Evolutionary conservation across 1,140 invertebrate species (phyloP).

Genomic region (Dolichoris vasculosae): DNA sequence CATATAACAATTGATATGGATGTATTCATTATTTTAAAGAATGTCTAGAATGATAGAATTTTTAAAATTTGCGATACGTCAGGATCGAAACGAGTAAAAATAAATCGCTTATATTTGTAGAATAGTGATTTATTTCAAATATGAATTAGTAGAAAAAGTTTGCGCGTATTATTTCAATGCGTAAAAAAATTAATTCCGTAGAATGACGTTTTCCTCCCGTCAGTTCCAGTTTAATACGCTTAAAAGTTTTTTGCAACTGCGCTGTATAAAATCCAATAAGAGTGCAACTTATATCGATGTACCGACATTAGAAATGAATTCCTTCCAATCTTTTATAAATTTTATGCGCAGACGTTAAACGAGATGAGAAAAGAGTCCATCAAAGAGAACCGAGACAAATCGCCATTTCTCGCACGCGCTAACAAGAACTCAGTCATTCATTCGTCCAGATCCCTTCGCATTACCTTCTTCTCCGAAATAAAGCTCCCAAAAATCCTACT

Average conservation of each 20-base stretch:
- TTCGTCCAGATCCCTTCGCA: neutral
- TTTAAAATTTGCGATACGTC: too few relatives aligned
- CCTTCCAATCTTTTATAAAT: neutral
- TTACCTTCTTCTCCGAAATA: neutral
- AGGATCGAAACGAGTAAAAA: neutral
- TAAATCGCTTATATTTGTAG: neutral
- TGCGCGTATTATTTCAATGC: neutral
- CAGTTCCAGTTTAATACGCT: conserved; percentile 14
- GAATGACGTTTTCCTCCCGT: neutral
- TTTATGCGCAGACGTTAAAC: neutral
- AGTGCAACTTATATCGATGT: neutral
- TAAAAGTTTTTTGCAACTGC: conserved; percentile 31
- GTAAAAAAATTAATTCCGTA: conserved; percentile 15
- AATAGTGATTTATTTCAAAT: neutral
- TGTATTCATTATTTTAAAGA: too few relatives aligned
- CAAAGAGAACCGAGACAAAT: neutral
- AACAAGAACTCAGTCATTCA: neutral
- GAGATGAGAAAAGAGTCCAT: neutral
- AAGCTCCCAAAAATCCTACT: neutral
- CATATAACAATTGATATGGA: too few relatives aligned
- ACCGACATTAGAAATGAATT: conserved; percentile 8
- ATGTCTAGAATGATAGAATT: too few relatives aligned
- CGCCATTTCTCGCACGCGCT: neutral
- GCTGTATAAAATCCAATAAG: neutral
- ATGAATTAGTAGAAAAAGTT: neutral